Evolutionary conservation across 2,888 invertebrate species (phyloP).

Genomic region (Thecocarcelia acutangulata): DNA sequence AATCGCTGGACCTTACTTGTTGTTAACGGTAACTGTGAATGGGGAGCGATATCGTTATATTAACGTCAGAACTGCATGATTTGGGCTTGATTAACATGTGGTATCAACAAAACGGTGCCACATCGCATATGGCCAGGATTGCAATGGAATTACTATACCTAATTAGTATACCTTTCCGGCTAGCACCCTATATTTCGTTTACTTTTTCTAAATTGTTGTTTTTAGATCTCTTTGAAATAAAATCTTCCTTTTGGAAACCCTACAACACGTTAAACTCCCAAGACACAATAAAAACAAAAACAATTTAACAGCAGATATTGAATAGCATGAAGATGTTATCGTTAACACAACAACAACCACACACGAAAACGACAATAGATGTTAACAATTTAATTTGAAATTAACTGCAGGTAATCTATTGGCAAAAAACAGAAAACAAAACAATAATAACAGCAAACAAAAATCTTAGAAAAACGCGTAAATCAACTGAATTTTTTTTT

Average conservation of each 20-base stretch:
- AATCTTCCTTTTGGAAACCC: constrained; percentile 1
- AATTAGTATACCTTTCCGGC: too few relatives aligned
- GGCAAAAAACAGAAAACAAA: neutral
- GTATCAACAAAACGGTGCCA: too few relatives aligned
- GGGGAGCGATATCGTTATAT: too few relatives aligned
- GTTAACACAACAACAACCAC: constrained; percentile 54
- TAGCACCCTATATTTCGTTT: too few relatives aligned
- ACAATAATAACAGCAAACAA: constrained; percentile 16
- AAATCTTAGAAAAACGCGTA: constrained; percentile 61
- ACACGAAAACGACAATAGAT: constrained; percentile 66
- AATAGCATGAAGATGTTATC: constrained; percentile 77
- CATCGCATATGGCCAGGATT: too few relatives aligned
- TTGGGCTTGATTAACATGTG: too few relatives aligned
- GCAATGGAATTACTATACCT: too few relatives aligned
- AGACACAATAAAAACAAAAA: constrained; percentile 17
- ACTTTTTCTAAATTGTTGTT: too few relatives aligned
- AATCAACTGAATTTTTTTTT: constrained; percentile 54
- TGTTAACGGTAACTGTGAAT: too few relatives aligned
- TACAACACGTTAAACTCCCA: neutral
- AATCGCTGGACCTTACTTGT: too few relatives aligned
- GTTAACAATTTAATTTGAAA: constrained; percentile 70
- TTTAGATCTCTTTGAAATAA: too few relatives aligned
- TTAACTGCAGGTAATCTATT: constrained; percentile 68
- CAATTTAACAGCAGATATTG: constrained; percentile 49
- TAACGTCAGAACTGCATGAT: too few relatives aligned